Evolutionary conservation across 2,797 vertebrate genomes (phyloP).

Genomic region (Hydrolagus colliei): DNA sequence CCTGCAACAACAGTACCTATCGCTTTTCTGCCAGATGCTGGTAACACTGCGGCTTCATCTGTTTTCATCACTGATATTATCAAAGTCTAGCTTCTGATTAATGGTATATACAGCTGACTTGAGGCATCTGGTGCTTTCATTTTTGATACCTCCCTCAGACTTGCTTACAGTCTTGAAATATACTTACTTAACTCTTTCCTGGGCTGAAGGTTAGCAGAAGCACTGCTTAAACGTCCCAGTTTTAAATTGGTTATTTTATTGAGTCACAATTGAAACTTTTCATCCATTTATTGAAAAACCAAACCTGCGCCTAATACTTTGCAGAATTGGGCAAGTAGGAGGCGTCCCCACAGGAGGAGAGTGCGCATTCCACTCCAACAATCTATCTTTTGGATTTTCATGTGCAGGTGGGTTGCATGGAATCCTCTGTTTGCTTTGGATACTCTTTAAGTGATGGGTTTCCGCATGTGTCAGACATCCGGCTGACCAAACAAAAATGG

Average conservation of each 20-base stretch:
- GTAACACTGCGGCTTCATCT: neutral
- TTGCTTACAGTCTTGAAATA: neutral
- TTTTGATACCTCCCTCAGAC: neutral
- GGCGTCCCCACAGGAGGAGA: too few relatives aligned
- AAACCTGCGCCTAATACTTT: neutral
- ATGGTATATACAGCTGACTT: neutral
- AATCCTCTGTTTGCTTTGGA: too few relatives aligned
- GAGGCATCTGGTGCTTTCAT: neutral
- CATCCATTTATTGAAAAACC: neutral
- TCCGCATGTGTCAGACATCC: too few relatives aligned
- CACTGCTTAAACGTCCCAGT: too few relatives aligned
- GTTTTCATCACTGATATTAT: neutral
- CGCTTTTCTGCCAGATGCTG: conserved; percentile 9
- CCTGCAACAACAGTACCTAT: neutral
- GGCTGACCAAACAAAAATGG: too few relatives aligned
- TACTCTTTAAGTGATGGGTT: too few relatives aligned
- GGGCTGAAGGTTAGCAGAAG: neutral
- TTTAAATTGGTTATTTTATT: neutral
- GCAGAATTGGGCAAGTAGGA: too few relatives aligned
- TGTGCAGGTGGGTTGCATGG: too few relatives aligned
- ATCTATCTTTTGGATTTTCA: too few relatives aligned
- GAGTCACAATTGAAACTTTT: neutral
- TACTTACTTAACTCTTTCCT: neutral
- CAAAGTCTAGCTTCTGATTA: conserved; percentile 19
- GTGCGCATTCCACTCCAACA: too few relatives aligned